Evolutionary conservation across 2,888 invertebrate genomes (phyloP).

Genomic region (Scelioninae gen. 2): DNA sequence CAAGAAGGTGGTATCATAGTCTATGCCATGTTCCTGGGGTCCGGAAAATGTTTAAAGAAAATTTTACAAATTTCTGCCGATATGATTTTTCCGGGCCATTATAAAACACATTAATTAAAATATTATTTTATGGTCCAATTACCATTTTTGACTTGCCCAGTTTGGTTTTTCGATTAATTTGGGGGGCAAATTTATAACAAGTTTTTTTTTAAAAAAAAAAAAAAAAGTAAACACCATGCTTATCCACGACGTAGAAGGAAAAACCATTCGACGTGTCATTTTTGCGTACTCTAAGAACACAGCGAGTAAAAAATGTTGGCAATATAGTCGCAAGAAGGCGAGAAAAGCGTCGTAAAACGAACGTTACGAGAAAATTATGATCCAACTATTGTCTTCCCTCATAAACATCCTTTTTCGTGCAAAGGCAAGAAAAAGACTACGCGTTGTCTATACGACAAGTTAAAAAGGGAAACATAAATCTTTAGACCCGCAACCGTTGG

Average conservation of each 20-base stretch:
- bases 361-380: constrained; percentile 51
- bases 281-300: constrained; percentile 25
- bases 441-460: constrained; percentile 16
- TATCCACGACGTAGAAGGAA: constrained; percentile 31
- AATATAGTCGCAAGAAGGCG: constrained; percentile 39
- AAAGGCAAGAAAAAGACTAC: constrained; percentile 13
- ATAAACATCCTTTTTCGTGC: constrained; percentile 41
- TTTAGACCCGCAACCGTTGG: constrained; percentile 34
- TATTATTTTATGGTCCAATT: too few species aligned
- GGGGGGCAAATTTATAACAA: constrained; percentile 6
- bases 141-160: not conserved
- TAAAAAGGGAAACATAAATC: constrained; percentile 33
- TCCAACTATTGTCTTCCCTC: constrained; percentile 47
- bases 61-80: too few species aligned
- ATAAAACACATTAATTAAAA: too few species aligned
- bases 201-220: constrained; percentile 41
- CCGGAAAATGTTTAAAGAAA: too few species aligned
- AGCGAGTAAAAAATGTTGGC: constrained; percentile 30
- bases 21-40: too few species aligned
- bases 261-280: constrained; percentile 34
- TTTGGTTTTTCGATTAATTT: constrained; percentile 22
- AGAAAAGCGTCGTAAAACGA: constrained; percentile 49
- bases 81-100: too few species aligned
- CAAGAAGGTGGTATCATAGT: too few species aligned
- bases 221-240: too few species aligned